These are phyloP conservation scores for Anastatus disparis DNA, from an alignment of 1,140 invertebrate genomes.

Conservation along the genomic window DNA sequence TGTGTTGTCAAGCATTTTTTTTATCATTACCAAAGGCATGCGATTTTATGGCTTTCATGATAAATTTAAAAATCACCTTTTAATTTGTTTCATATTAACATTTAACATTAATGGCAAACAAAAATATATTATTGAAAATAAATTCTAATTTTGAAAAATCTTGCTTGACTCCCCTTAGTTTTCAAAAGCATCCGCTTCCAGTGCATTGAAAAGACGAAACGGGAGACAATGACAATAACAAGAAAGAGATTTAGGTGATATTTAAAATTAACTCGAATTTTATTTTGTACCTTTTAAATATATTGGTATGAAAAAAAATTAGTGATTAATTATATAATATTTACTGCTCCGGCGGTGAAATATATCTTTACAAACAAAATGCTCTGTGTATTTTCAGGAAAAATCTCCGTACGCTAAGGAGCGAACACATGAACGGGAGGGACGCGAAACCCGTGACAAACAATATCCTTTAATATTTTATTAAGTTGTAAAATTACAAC, in stretches of 20 bases:
- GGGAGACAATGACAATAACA: slow-evolving; percentile 56
- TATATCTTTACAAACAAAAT: slow-evolving; percentile 37
- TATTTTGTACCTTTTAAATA: too few species aligned
- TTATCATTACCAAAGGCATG: slow-evolving; percentile 2
- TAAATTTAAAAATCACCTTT: not conserved
- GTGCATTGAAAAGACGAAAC: slow-evolving; percentile 60
- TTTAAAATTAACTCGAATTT: slow-evolving; percentile 39
- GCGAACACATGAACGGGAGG: slow-evolving; percentile 75
- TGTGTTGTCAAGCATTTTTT: not conserved
- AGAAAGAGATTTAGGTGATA: slow-evolving; percentile 56
- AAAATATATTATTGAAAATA: too few species aligned
- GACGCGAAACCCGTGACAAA: slow-evolving; percentile 76
- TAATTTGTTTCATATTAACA: slow-evolving; percentile 14
- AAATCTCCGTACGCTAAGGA: slow-evolving; percentile 75
- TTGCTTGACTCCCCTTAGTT: slow-evolving; percentile 50
- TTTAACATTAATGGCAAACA: too few species aligned
- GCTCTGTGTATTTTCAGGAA: slow-evolving; percentile 70
- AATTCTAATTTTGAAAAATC: too few species aligned
- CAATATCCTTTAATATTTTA: slow-evolving; percentile 77
- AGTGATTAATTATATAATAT: slow-evolving; percentile 21
- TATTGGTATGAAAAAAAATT: too few species aligned
- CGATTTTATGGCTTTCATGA: not conserved
- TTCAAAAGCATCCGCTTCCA: slow-evolving; percentile 55
- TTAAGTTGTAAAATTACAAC: slow-evolving; percentile 18
- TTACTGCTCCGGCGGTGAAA: not conserved